Base-by-base conservation (phyloP, 2,888 invertebrate genomes). In the Meta bourneti region DNA sequence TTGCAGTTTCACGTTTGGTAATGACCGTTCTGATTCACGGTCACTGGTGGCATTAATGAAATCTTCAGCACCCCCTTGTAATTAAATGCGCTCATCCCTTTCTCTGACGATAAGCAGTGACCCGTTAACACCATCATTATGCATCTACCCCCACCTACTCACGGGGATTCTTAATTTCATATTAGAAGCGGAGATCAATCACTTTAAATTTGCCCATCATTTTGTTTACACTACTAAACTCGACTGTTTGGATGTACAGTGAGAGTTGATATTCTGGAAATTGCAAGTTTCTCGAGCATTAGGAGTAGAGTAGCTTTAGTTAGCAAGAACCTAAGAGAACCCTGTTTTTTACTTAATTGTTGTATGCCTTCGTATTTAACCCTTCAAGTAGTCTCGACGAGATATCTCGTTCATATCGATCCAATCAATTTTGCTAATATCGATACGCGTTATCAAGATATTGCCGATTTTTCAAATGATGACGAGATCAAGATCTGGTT, bases 41-140 rank as follows among this genome's bases (percentile, higher is more conserved):
- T 71, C 90, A 90, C 70, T 81, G 70, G 13, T 34, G 52, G 91
- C 91, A 87, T 87, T 89, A 86, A 90, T 86, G 91, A 91, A 91
- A 87, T 87, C 82, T 91, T 91, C 80, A 19, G 79, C 80, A 61
- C 90, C 86, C 84, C 69, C 70, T 74, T 79, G 81, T 91, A 91
- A 91, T 91, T 91, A 91, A 91, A 91, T 91, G 81, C 70, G 51
- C 80, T 52, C 87, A 70, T 69, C 77, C 91, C 78, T 87, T 85
- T 74, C 77, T 9, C 80, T 54, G 61, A 52, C 54, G 91, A 91
- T 91, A 91, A 87, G 87, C 77, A 71, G 52, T 82, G 87, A 78
- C 81, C 90, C 85, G 80, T 80, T 90, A 90, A 90, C 84, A 81
- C 77, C 80, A 87, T 91, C 82, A 91, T 83, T 91, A 91, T 78